Evolutionary conservation across 2,113 vertebrate genomes (phyloP), one percentile per base, ranked within the genome.

Genomic region (Macheiramphus alcinus): DNA sequence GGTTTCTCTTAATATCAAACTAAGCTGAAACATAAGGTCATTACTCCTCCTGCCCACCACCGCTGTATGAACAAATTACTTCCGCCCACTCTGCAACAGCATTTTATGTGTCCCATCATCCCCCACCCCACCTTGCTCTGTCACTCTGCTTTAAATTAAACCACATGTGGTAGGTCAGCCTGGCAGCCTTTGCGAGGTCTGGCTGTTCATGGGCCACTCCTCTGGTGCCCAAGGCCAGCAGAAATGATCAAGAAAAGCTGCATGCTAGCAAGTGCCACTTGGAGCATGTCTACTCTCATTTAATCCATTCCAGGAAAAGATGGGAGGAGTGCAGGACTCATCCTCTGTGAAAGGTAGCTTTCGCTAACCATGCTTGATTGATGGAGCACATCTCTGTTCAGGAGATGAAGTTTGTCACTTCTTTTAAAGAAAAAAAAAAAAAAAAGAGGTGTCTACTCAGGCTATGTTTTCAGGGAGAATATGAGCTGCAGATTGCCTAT

Each of bases 161-260:
- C 42, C 3, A 0, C 1, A 7, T 20, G 29, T 3, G 0, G 45
- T 25, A 34, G 21, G 16, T 43, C 27, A 70, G 19, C 19, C 32
- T 26, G 22, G 14, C 4, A 2, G 21, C 17, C n/a, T 66, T 10
- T 31, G 25, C 0, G 0, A 71, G 42, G 15, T 55, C 31, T 40
- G 68, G 17, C 38, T 1, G 0, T 16, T 58, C 32, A 8, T 13
- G 17, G 20, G 27, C 53, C 10, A 1, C 40, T 71, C 31, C 25
- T 40, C 34, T 3, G 2, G 36, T n/a, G 48, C 79, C 16, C 34
- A 0, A 10, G 62, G 61, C 27, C 40, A 59, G 43, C 20, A 82
- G 25, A n/a, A 1, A 6, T 9, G 40, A 34, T 17, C 11, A 43
- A 16, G 43, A 38, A 48, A 67, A 40, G 27, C 58, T 0, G 4